A percentile compares a stretch with the other conserved stretches of the same genome.
phyloP scores from a whole-genome alignment of 2,888 invertebrate species.

The Hemithea aestivaria region DNA sequence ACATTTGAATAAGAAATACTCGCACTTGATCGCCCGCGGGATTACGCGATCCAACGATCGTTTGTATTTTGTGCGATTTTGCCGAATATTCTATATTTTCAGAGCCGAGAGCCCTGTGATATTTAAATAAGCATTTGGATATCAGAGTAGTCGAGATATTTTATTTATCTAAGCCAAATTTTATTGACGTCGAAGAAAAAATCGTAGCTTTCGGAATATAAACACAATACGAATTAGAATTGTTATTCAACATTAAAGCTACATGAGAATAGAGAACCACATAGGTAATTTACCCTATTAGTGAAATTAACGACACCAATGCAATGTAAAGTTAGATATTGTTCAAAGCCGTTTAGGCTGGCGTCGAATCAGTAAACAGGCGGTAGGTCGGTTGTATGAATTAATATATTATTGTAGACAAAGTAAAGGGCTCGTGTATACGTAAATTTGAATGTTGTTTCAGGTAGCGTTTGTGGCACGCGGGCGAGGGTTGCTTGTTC shows the following conservation, averaged over 20 bases:
- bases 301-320: slow-evolving; percentile 23
- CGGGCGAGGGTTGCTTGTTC: slow-evolving; percentile 43
- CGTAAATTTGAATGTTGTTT: slow-evolving; percentile 47
- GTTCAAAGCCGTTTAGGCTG: slow-evolving; percentile 18
- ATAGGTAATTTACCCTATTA: slow-evolving; percentile 23
- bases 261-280: slow-evolving; percentile 10
- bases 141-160: slow-evolving; percentile 19
- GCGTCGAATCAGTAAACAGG: slow-evolving; percentile 24
- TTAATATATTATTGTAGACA: slow-evolving; percentile 27
- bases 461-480: slow-evolving; percentile 40
- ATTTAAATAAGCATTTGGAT: slow-evolving; percentile 24
- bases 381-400: slow-evolving; percentile 19
- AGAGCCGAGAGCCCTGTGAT: slow-evolving; percentile 16
- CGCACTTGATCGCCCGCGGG: slow-evolving; percentile 57
- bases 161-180: slow-evolving; percentile 18
- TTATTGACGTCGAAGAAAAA: slow-evolving; percentile 14
- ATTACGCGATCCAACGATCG: slow-evolving; percentile 59
- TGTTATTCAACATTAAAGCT: slow-evolving; percentile 19
- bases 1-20: slow-evolving; percentile 71
- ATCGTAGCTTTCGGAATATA: slow-evolving; percentile 14
- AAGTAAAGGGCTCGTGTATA: slow-evolving; percentile 20
- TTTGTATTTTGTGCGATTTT: slow-evolving; percentile 47
- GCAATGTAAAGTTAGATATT: slow-evolving; percentile 22
- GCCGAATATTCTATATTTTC: slow-evolving; percentile 17
- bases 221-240: slow-evolving; percentile 17